These are phyloP conservation scores for Sanderia malayensis DNA, from an alignment of 30 jellyfish, hydroid and myxozoan genomes.

Conservation along the genomic window DNA sequence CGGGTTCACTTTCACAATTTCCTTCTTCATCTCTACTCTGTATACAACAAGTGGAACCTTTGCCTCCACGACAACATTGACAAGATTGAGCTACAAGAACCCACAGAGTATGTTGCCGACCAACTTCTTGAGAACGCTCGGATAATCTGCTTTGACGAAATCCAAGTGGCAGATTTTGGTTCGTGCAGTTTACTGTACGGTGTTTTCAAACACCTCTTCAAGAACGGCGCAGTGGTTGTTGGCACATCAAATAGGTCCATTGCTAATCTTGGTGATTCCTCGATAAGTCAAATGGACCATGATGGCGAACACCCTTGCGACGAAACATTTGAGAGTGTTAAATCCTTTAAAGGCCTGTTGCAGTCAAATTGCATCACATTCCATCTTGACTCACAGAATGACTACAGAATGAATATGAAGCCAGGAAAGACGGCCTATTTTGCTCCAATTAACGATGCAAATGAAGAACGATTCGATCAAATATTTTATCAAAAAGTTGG, in stretches of 20 bases:
- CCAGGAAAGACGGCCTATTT: conserved; percentile 57
- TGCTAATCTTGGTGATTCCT: conserved; percentile 54
- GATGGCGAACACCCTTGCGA: conserved; percentile 70
- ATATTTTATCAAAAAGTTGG: conserved; percentile 44
- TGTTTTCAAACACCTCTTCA: conserved; percentile 51
- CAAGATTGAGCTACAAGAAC: conserved; percentile 24
- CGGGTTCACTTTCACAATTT: conserved; percentile 81
- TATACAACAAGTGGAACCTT: conserved; percentile 78
- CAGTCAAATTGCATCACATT: conserved; percentile 40
- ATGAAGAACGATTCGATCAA: conserved; percentile 62
- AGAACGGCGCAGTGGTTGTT: conserved; percentile 82
- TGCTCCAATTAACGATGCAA: conserved; percentile 32
- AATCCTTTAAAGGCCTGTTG: conserved; percentile 61
- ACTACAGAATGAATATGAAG: conserved; percentile 60
- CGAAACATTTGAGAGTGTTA: conserved; percentile 22
- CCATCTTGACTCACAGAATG: conserved; percentile 57
- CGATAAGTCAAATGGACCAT: conserved; percentile 47
- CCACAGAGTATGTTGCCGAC: conserved; percentile 75
- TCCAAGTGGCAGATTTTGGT: conserved; percentile 73
- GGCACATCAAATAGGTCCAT: conserved; percentile 85
- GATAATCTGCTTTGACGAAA: conserved; percentile 86
- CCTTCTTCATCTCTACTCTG: conserved; percentile 75
- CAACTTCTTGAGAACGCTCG: conserved; percentile 61
- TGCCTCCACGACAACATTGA: conserved; percentile 37
- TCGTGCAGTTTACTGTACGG: conserved; percentile 63